phyloP scores from a whole-genome alignment of 2,113 vertebrate species.

The Microtus richardsoni region DNA sequence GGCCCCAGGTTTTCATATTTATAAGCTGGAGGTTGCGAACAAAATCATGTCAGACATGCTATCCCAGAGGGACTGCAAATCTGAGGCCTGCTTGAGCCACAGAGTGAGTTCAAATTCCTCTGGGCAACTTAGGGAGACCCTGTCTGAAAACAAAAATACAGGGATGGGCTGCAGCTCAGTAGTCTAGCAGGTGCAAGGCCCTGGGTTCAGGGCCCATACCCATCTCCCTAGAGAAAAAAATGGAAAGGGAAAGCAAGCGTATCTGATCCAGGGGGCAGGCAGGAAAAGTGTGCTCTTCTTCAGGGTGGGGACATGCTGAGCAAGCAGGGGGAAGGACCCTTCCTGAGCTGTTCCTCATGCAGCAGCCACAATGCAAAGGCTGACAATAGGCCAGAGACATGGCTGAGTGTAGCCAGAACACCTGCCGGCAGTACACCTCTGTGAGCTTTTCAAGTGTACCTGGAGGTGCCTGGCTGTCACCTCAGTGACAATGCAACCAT shows the following conservation, averaged over 20 bases:
- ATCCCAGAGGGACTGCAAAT: neutral
- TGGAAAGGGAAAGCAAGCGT: neutral
- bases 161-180: neutral
- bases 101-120: neutral
- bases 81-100: neutral
- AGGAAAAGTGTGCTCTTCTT: neutral
- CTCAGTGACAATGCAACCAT: neutral
- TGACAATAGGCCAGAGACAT: rapidly evolving
- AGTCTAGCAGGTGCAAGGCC: neutral
- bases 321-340: neutral
- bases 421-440: neutral
- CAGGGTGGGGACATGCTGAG: neutral
- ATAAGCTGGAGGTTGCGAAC: neutral
- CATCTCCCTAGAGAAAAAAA: too few species aligned
- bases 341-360: neutral
- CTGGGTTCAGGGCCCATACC: neutral
- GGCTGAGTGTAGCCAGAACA: rapidly evolving
- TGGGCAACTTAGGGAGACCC: neutral
- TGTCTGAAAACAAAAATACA: neutral
- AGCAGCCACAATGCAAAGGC: rapidly evolving
- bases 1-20: neutral
- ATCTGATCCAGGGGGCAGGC: too few species aligned
- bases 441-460: rapidly evolving
- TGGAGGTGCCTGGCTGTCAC: neutral
- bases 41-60: neutral